These are phyloP conservation scores for Leucophenga montana DNA, from an alignment of 2,888 invertebrate genomes.

Conservation along the genomic window DNA sequence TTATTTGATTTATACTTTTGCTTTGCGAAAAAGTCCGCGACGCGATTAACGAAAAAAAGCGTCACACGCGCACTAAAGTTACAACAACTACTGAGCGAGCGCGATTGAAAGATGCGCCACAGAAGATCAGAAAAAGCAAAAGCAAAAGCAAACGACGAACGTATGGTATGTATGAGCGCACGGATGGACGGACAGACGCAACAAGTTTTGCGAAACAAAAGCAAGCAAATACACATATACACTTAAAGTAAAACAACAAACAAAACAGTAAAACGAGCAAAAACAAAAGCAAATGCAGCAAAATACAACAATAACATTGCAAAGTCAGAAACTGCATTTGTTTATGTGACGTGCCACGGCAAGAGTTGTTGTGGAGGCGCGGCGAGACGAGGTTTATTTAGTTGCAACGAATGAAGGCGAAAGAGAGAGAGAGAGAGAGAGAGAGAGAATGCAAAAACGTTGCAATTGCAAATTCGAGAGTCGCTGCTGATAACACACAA, in stretches of 20 bases:
- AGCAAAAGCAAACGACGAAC: no score
- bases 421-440: no score
- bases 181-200: no score
- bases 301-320: slow-evolving; percentile 36
- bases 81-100: slow-evolving; percentile 62
- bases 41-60: slow-evolving; percentile 47
- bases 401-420: no score
- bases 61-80: slow-evolving; percentile 67
- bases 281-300: slow-evolving; percentile 45
- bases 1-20: no score
- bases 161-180: no score
- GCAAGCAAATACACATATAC: slow-evolving; percentile 51
- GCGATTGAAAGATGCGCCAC: slow-evolving; percentile 62
- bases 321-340: slow-evolving; percentile 6
- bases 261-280: not conserved
- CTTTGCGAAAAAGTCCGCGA: slow-evolving; percentile 22
- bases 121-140: slow-evolving; percentile 45
- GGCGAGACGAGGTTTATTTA: no score
- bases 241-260: slow-evolving; percentile 39
- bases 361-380: no score
- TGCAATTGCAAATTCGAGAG: no score
- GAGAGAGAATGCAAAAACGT: no score
- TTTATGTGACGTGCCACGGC: no score
- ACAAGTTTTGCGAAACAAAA: slow-evolving; percentile 56
- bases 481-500: no score